Percentiles rank a stretch among this genome's conserved stretches.
Conservation (phyloP, 1,140 invertebrate species). For the Bombyx mori region ASM3026992v2 NC_085117.1:13031501-13032000, state of each 20-base stretch:
- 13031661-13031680: conserved; percentile 52
- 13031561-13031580: conserved; percentile 34
- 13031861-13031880: conserved; percentile 35
- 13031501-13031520: conserved; percentile 56
- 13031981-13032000: too few species aligned
- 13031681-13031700: conserved; percentile 33
- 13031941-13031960: too few species aligned
- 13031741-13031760: conserved; percentile 13
- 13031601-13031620: conserved; percentile 19
- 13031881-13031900: neutral
- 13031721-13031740: conserved; percentile 30
- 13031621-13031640: conserved; percentile 40
- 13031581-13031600: conserved; percentile 27
- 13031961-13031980: too few species aligned
- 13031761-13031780: conserved; percentile 24
- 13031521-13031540: conserved; percentile 31
- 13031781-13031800: conserved; percentile 25
- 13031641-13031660: conserved; percentile 49
- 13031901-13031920: too few species aligned
- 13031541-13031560: conserved; percentile 15
- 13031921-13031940: too few species aligned
- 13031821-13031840: conserved; percentile 43
- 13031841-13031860: conserved; percentile 40
- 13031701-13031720: conserved; percentile 31
- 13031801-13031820: conserved; percentile 37